phyloP scores from a whole-genome alignment of 2,113 vertebrate genomes.

The Microtus richardsoni region DNA sequence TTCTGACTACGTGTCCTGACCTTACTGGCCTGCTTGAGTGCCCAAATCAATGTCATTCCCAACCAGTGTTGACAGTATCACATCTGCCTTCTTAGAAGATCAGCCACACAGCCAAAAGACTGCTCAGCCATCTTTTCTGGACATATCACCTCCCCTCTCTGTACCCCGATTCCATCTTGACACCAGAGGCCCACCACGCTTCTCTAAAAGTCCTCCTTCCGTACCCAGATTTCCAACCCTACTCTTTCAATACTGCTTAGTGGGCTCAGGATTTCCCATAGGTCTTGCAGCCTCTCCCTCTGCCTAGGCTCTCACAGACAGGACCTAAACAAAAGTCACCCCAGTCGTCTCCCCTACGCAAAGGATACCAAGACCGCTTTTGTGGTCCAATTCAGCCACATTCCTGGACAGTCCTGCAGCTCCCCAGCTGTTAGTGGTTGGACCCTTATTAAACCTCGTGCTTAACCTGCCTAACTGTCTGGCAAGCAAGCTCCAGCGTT shows the following conservation, averaged over 20 bases:
- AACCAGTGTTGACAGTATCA: background rate
- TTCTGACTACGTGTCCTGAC: background rate
- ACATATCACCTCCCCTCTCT: no score
- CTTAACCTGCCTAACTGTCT: background rate
- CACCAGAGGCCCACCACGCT: no score
- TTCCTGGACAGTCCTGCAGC: background rate
- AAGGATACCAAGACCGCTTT: background rate
- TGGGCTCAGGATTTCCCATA: background rate
- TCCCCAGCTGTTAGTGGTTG: background rate
- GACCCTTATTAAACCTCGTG: background rate
- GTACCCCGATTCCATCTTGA: background rate
- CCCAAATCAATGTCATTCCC: background rate
- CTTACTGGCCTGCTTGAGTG: background rate
- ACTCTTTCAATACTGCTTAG: background rate
- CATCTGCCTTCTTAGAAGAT: background rate
- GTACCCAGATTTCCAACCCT: background rate
- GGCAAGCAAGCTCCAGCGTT: background rate
- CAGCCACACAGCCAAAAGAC: background rate
- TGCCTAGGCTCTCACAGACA: background rate
- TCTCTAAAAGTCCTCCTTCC: background rate
- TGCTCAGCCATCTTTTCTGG: background rate
- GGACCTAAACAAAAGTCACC: background rate
- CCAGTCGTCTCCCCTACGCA: background rate
- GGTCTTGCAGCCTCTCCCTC: background rate
- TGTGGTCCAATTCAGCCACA: background rate